These are phyloP conservation scores for Adrianichthys oophorus DNA, from an alignment of 2,797 vertebrate genomes.

Conservation along the genomic window DNA sequence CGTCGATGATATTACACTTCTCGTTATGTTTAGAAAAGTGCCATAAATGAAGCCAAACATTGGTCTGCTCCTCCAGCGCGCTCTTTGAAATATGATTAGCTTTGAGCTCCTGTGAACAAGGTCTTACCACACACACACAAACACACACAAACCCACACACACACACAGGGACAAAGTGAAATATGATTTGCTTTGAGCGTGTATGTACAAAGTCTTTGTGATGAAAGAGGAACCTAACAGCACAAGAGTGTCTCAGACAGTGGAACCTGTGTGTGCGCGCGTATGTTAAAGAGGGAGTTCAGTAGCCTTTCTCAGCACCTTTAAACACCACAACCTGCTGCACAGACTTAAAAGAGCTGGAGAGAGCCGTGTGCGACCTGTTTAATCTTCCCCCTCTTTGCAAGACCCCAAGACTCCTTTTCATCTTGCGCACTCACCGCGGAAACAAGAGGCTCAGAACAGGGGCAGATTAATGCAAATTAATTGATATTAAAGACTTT, in stretches of 20 bases:
- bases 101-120: slow-evolving; percentile 96
- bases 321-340: slow-evolving; percentile 73
- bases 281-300: slow-evolving; percentile 49
- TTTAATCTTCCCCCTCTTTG: slow-evolving; percentile 76
- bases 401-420: slow-evolving; percentile 64
- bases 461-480: slow-evolving; percentile 72
- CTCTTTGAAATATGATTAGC: slow-evolving; percentile 98
- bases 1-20: slow-evolving; percentile 30
- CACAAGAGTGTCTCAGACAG: slow-evolving; percentile 85
- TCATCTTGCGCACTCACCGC: slow-evolving; percentile 64
- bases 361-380: slow-evolving; percentile 64
- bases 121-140: slow-evolving; percentile 72
- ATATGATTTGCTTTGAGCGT: slow-evolving; percentile 99
- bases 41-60: slow-evolving; percentile 63
- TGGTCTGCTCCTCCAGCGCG: slow-evolving; percentile 77
- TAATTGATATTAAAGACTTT: slow-evolving; percentile 69
- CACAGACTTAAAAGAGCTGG: slow-evolving; percentile 75
- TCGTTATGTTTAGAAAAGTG: slow-evolving; percentile 29
- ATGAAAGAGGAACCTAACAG: slow-evolving; percentile 90
- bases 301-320: slow-evolving; percentile 61
- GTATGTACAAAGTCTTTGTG: slow-evolving; percentile 98
- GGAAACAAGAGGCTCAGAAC: slow-evolving; percentile 63
- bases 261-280: slow-evolving; percentile 44
- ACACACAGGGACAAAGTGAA: slow-evolving; percentile 66
- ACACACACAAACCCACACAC: slow-evolving; percentile 22